These are phyloP conservation scores for Ispidina picta DNA, from an alignment of 2,797 vertebrate species.

Conservation along the genomic window DNA sequence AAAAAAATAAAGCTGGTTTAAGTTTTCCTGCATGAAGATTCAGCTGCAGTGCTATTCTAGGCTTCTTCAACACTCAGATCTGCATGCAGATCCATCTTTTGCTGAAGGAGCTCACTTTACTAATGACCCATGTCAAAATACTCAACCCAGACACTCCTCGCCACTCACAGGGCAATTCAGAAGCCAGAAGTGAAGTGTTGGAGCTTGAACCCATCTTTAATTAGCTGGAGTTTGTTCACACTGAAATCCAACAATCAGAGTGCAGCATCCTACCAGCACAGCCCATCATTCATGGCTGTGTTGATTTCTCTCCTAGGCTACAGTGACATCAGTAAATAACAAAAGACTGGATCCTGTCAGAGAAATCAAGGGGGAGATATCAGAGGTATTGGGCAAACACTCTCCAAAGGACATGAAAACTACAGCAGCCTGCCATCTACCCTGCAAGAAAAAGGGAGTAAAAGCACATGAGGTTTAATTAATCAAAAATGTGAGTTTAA, in stretches of 20 bases:
- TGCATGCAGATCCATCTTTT: background rate
- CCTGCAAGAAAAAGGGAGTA: background rate
- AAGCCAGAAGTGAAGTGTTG: background rate
- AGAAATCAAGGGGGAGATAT: constrained; percentile 26
- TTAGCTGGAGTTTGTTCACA: constrained; percentile 36
- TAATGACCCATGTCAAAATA: background rate
- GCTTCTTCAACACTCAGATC: background rate
- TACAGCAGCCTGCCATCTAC: background rate
- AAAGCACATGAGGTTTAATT: constrained; percentile 35
- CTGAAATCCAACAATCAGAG: background rate
- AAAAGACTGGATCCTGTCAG: constrained; percentile 41
- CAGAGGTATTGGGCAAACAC: background rate
- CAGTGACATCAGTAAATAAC: constrained; percentile 63
- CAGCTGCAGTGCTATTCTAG: background rate
- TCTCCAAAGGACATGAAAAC: background rate
- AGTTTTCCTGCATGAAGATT: background rate
- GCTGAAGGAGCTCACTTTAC: background rate
- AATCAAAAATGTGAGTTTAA: constrained; percentile 23
- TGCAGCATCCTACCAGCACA: background rate
- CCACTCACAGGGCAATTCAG: background rate
- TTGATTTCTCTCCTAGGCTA: constrained; percentile 67
- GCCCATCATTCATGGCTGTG: constrained; percentile 39
- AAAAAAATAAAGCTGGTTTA: background rate
- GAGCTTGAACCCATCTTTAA: background rate
- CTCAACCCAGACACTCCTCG: background rate